These are phyloP conservation scores for Lycodopsis pacificus DNA, from an alignment of 2,797 vertebrate genomes.

Conservation along the genomic window DNA sequence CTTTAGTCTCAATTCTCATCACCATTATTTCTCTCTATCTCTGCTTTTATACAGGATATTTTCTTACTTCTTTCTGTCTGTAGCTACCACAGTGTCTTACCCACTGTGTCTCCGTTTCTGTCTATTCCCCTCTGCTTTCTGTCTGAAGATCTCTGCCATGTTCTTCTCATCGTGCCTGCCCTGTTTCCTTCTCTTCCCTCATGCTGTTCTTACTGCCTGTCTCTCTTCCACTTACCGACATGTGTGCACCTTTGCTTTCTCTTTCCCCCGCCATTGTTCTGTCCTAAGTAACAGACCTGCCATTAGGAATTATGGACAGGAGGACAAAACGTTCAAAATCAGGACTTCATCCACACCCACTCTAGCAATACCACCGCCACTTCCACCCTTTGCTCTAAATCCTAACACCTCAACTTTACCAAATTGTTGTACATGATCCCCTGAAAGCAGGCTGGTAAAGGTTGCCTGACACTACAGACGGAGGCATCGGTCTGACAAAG, in stretches of 20 bases:
- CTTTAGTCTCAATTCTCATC: constrained; percentile 3
- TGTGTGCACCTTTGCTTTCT: not conserved
- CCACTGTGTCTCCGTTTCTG: constrained; percentile 1
- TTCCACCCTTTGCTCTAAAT: not conserved
- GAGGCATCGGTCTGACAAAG: constrained; percentile 62
- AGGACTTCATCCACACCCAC: not conserved
- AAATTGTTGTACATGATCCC: not conserved
- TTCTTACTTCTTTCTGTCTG: constrained; percentile 12
- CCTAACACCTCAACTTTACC: not conserved
- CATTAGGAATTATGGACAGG: not conserved
- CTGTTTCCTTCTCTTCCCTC: constrained; percentile 16
- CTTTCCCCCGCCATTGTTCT: constrained; percentile 16
- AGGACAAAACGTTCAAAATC: not conserved
- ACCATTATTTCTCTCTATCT: not conserved
- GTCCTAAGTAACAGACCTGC: constrained; percentile 14
- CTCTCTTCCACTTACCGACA: constrained; percentile 4
- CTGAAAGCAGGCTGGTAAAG: constrained; percentile 38
- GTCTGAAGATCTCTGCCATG: constrained; percentile 6
- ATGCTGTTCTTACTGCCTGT: not conserved
- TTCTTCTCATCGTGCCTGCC: constrained; percentile 16
- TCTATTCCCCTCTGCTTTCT: constrained; percentile 3
- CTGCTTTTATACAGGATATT: not conserved
- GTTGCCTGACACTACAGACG: constrained; percentile 62
- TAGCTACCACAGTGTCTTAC: not conserved
- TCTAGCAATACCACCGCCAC: not conserved